Evolutionary conservation across 2,888 invertebrate genomes (phyloP).

Genomic region (Tetragonisca angustula): DNA sequence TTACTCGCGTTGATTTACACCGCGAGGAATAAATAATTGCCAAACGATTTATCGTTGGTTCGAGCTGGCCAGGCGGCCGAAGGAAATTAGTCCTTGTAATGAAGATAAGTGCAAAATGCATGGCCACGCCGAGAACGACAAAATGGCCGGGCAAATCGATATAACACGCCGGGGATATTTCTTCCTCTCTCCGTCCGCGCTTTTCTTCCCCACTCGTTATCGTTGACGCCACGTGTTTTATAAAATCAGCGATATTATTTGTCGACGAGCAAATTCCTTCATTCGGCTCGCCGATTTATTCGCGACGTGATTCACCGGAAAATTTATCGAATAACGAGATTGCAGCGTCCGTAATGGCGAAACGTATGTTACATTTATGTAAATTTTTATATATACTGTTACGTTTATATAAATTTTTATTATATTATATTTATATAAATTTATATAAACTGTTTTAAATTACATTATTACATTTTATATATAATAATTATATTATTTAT

Average conservation of each 20-base stretch:
- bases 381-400: too few relatives aligned
- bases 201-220: not conserved
- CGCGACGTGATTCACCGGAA: not conserved
- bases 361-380: not conserved
- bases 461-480: too few relatives aligned
- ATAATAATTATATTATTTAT: too few relatives aligned
- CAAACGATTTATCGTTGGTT: conserved; percentile 9
- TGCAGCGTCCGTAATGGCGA: not conserved
- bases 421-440: too few relatives aligned
- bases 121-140: not conserved
- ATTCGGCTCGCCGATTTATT: not conserved
- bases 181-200: too few relatives aligned
- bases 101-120: conserved; percentile 11
- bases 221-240: not conserved
- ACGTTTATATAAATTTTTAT: too few relatives aligned
- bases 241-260: not conserved
- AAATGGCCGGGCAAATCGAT: not conserved
- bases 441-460: too few relatives aligned
- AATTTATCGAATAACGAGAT: not conserved
- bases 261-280: not conserved
- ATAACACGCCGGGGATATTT: not conserved
- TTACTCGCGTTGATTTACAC: conserved; percentile 8
- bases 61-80: not conserved
- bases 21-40: conserved; percentile 7
- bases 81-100: conserved; percentile 16